These are phyloP conservation scores for Ellobium chinense DNA, from an alignment of 2,888 invertebrate genomes.

Conservation along the genomic window DNA sequence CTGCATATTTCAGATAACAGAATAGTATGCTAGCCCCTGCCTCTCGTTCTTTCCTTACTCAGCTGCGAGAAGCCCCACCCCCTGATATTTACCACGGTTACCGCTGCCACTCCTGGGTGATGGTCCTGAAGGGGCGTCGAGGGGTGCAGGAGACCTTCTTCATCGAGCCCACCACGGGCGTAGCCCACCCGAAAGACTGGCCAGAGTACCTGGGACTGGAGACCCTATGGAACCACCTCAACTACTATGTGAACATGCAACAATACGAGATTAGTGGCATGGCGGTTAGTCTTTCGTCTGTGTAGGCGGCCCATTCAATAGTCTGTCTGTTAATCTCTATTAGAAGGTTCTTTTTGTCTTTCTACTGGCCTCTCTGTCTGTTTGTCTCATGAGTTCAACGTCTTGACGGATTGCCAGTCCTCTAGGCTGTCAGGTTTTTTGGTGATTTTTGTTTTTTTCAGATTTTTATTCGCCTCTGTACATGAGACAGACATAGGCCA, in stretches of 20 bases:
- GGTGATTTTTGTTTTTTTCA: no score
- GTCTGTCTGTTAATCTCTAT: background rate
- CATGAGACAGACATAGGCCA: no score
- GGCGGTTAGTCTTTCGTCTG: background rate
- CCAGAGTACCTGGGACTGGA: constrained; percentile 42
- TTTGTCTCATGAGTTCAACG: no score
- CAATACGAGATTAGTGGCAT: constrained; percentile 12
- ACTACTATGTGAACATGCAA: constrained; percentile 43
- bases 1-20: no score
- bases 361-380: background rate
- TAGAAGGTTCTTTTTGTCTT: background rate
- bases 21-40: no score
- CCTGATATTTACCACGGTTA: constrained; percentile 12
- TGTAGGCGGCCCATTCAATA: background rate
- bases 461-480: no score
- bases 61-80: constrained; percentile 43
- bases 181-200: constrained; percentile 35
- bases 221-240: constrained; percentile 38
- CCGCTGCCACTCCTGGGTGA: constrained; percentile 41
- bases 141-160: constrained; percentile 35
- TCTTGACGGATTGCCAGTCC: no score
- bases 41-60: background rate
- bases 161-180: constrained; percentile 41
- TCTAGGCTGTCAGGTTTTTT: no score
- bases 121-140: constrained; percentile 31